Evolutionary conservation across 2,113 vertebrate species (phyloP).

Genomic region (Erythrocercus mccallii): DNA sequence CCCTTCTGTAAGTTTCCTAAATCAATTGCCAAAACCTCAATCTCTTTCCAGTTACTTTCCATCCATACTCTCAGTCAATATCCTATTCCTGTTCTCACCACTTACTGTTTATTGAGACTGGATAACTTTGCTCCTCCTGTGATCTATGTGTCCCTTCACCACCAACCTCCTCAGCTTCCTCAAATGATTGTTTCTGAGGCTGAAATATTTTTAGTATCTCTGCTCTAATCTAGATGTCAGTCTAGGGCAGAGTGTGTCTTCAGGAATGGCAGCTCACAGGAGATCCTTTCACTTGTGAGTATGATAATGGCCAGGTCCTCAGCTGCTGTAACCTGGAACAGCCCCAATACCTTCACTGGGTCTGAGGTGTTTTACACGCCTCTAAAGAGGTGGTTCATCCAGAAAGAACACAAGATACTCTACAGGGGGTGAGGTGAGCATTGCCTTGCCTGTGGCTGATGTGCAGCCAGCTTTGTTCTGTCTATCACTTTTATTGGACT

Average conservation of each 20-base stretch:
- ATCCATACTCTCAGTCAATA: not conserved
- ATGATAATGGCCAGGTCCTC: not conserved
- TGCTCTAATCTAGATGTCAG: not conserved
- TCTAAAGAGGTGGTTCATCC: not conserved
- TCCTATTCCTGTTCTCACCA: not conserved
- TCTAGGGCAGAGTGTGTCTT: not conserved
- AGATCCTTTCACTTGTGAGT: not conserved
- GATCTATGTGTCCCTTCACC: not conserved
- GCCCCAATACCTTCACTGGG: not conserved
- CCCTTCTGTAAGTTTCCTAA: not conserved
- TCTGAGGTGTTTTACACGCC: not conserved
- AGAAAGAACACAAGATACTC: not conserved
- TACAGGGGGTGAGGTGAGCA: not conserved
- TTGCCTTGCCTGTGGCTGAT: not conserved
- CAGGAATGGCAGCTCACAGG: not conserved
- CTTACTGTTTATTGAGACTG: not conserved
- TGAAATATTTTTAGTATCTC: not conserved
- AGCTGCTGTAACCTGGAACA: not conserved
- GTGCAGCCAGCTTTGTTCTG: not conserved
- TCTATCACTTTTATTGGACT: conserved; percentile 34
- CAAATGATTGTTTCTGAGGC: not conserved
- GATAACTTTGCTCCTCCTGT: not conserved
- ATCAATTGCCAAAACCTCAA: not conserved
- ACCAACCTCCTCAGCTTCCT: not conserved
- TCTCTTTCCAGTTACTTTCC: not conserved